These are phyloP conservation scores for Puntigrus tetrazona DNA, from an alignment of 2,113 vertebrate genomes.

Conservation along the genomic window DNA sequence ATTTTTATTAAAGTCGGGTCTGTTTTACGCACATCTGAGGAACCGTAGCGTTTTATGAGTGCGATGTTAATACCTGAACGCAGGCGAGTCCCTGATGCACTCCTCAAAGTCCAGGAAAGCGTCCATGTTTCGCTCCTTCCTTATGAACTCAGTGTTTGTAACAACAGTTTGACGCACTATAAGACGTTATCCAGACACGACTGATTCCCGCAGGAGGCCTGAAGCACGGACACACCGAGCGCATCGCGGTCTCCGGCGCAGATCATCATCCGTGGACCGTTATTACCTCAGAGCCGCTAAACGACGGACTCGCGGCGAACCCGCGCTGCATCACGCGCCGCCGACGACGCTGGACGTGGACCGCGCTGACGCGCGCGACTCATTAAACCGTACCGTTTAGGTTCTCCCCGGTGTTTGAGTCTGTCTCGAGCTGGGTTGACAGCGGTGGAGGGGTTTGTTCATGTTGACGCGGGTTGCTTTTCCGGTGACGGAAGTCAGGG, in stretches of 20 bases:
- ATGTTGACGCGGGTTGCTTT: neutral
- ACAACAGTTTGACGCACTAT: neutral
- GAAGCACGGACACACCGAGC: neutral
- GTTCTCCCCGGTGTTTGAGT: neutral
- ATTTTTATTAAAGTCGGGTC: too few species aligned
- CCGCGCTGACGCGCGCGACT: neutral
- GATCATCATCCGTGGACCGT: neutral
- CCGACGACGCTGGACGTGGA: neutral
- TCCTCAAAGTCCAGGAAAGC: constrained; percentile 74
- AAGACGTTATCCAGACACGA: neutral
- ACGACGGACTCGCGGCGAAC: too few species aligned
- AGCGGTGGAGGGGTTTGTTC: constrained; percentile 4
- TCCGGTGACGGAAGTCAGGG: neutral
- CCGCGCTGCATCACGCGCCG: neutral
- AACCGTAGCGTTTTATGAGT: neutral
- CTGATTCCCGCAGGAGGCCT: neutral
- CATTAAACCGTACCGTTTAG: neutral
- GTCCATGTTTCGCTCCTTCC: constrained; percentile 64
- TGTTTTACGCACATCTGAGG: too few species aligned
- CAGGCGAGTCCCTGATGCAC: constrained; percentile 74
- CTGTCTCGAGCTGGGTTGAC: neutral
- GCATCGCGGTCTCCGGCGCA: neutral
- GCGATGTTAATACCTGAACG: constrained; percentile 70
- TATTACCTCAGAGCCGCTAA: neutral
- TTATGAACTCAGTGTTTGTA: neutral